These are phyloP conservation scores for Labeo calbasu DNA, from an alignment of 2,797 vertebrate species.

Conservation along the genomic window DNA sequence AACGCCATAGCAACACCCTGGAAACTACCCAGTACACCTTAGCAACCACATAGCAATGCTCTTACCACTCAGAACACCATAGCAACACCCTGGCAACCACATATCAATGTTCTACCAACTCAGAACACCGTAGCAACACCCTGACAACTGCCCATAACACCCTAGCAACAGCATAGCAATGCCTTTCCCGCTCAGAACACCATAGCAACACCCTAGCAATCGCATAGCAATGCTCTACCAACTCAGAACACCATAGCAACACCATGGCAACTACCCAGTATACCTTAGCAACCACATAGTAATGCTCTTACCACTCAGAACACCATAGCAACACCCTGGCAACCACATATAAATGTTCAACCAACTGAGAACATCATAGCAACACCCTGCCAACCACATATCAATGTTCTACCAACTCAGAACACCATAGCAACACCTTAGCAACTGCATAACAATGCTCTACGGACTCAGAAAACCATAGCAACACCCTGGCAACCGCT, in stretches of 20 bases:
- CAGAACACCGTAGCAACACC: not conserved
- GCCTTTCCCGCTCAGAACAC: no score
- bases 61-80: no score
- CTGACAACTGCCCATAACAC: no score
- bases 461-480: not conserved
- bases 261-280: not conserved
- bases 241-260: not conserved
- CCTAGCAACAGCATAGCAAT: not conserved
- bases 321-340: no score
- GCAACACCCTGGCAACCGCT: rapidly evolving
- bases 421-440: no score
- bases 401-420: no score
- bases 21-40: not conserved
- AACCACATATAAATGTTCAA: no score
- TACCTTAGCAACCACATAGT: not conserved
- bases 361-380: rapidly evolving
- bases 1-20: not conserved
- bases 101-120: not conserved
- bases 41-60: not conserved
- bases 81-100: not conserved
- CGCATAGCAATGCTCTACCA: not conserved
- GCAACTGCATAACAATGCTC: no score
- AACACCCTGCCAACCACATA: not conserved
- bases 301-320: no score
- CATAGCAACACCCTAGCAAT: not conserved